Base-by-base conservation (phyloP, 2,797 vertebrate species). In the Crenuchus spilurus region DNA sequence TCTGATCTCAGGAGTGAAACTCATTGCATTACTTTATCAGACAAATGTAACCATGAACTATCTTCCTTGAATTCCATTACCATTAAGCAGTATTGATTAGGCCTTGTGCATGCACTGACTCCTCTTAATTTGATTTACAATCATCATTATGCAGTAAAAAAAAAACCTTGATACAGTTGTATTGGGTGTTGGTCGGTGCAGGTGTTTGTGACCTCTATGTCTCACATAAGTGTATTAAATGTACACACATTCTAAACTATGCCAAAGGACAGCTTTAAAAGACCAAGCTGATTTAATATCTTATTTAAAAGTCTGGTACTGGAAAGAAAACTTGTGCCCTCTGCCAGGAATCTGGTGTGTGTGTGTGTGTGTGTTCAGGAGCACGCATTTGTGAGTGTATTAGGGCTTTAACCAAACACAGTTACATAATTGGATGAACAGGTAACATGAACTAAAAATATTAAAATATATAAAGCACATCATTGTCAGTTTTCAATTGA, bases 171-270 rank as follows among this genome's bases (percentile, higher is more conserved):
- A 76, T 75, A 26, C 57, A 44, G 54, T 28, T 63, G 66, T 58
- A 63, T 78, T 39, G 18, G 37, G 35, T 35, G 42, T 18, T 57
- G 57, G 63, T 31, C 66, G 28, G 13, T 16, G 24, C 16, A 57
- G 24, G 60, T 16, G 11, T 55, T 41, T 37, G 39, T 80, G 78
- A 76, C 76, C 73, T 74, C 31, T 74, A 28, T 37, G 33, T 41
- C 8, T 6, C 57, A 42, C 39, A 14, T 22, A n/a, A 1, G 22
- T 33, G 16, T 60, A 42, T 39, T 61, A 24, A 28, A 70, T 70
- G n/a, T 39, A 39, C 16, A 57, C 13, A 28, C 28, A 10, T 44
- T 31, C 24, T 52, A 11, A 14, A 16, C 41, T 8, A 22, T 55
- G 30, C 42, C n/a, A 37, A 49, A 39, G 20, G 31, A 66, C 58